These are phyloP conservation scores for Nycteola revayana DNA, from an alignment of 2,888 invertebrate species.

Conservation along the genomic window DNA sequence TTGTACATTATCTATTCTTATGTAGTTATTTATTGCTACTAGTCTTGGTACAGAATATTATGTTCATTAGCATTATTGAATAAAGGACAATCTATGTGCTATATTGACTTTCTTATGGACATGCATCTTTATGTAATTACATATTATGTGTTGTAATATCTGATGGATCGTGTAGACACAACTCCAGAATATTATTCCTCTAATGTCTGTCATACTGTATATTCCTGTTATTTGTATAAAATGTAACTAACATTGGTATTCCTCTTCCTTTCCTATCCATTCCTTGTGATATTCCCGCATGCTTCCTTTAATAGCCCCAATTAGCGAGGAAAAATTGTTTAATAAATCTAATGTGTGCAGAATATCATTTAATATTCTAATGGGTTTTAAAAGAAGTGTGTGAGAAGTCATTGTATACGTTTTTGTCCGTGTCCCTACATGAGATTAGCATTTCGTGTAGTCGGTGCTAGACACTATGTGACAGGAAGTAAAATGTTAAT, in stretches of 20 bases:
- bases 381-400: slow-evolving; percentile 81
- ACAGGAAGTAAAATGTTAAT: slow-evolving; percentile 65
- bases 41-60: no score
- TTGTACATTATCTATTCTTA: no score
- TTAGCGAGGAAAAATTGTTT: slow-evolving; percentile 46
- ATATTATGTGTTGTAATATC: no score
- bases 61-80: no score
- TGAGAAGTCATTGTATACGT: slow-evolving; percentile 54
- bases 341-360: slow-evolving; percentile 76
- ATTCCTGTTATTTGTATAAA: no score
- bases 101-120: no score
- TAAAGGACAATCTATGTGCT: no score
- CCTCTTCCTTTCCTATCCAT: slow-evolving; percentile 25
- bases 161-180: slow-evolving; percentile 6
- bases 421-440: slow-evolving; percentile 36
- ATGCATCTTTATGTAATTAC: no score
- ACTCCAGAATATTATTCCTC: slow-evolving; percentile 17
- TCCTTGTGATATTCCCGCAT: slow-evolving; percentile 65
- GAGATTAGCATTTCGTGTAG: slow-evolving; percentile 27
- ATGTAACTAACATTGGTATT: neutral
- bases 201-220: slow-evolving; percentile 14
- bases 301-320: slow-evolving; percentile 80
- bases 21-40: no score
- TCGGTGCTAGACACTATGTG: slow-evolving; percentile 37
- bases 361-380: slow-evolving; percentile 70